Percentiles rank a stretch among this genome's conserved stretches.
phyloP scores from a whole-genome alignment of 2,797 vertebrate species.

The Crocidura indochinensis region DNA sequence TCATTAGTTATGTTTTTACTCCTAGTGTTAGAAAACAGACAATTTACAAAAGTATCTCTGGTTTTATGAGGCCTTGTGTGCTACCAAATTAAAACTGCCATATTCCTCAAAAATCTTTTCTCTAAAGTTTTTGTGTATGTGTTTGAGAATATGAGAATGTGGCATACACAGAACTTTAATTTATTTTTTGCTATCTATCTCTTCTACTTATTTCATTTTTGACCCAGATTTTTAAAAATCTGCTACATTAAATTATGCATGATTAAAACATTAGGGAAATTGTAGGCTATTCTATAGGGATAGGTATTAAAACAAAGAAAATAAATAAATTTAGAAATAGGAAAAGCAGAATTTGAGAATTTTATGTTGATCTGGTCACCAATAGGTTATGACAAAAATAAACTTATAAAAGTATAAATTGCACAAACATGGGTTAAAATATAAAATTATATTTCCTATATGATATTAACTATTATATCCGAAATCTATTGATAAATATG shows the following conservation, averaged over 20 bases:
- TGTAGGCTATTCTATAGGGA: too few relatives aligned
- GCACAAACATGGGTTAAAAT: neutral
- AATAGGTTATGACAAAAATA: neutral
- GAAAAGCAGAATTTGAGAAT: neutral
- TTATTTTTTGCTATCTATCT: neutral
- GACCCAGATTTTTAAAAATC: neutral
- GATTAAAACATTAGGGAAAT: too few relatives aligned
- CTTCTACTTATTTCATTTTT: neutral
- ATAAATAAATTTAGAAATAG: neutral
- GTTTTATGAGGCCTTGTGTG: neutral
- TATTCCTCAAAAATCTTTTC: neutral
- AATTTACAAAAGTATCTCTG: neutral
- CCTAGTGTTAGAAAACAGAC: neutral
- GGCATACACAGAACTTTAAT: neutral
- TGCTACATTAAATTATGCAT: too few relatives aligned
- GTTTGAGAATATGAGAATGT: neutral
- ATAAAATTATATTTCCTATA: neutral
- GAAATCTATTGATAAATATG: neutral
- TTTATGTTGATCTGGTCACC: neutral
- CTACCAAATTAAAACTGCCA: neutral
- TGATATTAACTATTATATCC: neutral
- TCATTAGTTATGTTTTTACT: neutral
- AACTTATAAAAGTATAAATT: constrained; percentile 23
- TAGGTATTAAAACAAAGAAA: neutral
- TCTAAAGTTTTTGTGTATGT: neutral